phyloP scores from a whole-genome alignment of 2,797 vertebrate genomes.

The Myotis findleyi region DNA sequence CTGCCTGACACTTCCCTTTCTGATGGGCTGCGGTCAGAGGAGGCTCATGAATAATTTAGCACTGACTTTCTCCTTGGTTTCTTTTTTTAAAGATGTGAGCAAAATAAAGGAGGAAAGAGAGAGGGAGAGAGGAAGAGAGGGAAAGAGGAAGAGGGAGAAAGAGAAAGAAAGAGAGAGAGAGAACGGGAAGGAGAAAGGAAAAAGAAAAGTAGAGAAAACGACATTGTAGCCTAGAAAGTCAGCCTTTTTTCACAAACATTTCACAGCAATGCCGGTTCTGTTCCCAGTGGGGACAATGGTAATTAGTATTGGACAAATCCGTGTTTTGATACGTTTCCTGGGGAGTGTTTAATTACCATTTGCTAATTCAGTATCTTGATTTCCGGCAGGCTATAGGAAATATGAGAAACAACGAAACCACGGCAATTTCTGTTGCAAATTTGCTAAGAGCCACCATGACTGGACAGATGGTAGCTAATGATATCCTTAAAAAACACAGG shows the following conservation, averaged over 20 bases:
- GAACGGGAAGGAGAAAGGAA: background rate
- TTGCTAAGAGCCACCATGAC: constrained; percentile 50
- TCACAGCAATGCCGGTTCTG: background rate
- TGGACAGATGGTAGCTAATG: constrained; percentile 52
- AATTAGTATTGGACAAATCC: constrained; percentile 61
- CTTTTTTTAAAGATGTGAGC: background rate
- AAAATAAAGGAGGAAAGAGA: background rate
- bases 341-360: constrained; percentile 44
- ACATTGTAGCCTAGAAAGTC: background rate
- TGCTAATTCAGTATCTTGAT: constrained; percentile 42
- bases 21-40: constrained; percentile 81
- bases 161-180: too few relatives aligned
- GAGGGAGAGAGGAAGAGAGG: background rate
- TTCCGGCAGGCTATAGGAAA: constrained; percentile 53
- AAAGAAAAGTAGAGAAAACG: background rate
- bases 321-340: background rate
- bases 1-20: constrained; percentile 74
- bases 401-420: background rate
- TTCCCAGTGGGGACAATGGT: background rate
- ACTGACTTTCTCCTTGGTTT: constrained; percentile 59
- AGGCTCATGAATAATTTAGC: constrained; percentile 84
- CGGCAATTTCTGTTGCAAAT: constrained; percentile 39
- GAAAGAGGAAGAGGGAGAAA: background rate
- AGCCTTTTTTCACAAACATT: constrained; percentile 55
- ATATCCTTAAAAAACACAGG: background rate